Base-by-base conservation (phyloP, 2,797 vertebrate genomes). In the Sylvia borin region DNA sequence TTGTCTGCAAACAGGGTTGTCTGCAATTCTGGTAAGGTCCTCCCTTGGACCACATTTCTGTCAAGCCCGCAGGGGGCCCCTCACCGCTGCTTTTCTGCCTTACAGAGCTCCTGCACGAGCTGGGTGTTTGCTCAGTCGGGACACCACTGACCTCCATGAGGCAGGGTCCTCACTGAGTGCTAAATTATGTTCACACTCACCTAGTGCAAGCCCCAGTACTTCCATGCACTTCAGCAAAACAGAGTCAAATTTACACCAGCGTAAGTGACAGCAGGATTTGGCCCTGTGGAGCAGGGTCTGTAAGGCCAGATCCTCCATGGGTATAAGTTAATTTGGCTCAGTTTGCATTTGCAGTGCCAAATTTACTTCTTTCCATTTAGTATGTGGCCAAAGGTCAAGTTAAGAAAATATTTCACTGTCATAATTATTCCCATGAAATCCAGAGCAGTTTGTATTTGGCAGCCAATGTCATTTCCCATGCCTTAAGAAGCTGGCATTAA, bases 321-420 rank as follows among this genome's bases (percentile, higher is more conserved):
- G 34, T 83, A 2, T 72, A 91, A 90, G 82, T 73, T 90, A 76
- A 79, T 10, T 4, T 64, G 60, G 45, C 85, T 96, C 91, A 72
- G 85, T 92, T 93, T 86, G 67, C 73, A 91, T 90, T 93, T 64
- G 53, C 34, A 81, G 51, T 76, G 82, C 73, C 91, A 94, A 90
- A 92, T 95, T 90, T 93, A 92, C 70, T 90, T 94, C 85, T 84
- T 88, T 88, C 79, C 67, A 88, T 90, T 92, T 93, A 94, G 70
- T 45, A 81, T 20, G 32, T 75, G 70, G 85, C 51, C 82, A 92
- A 92, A 90, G 92, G 91, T 92, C 94, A 97, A 78, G 83, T 90
- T 93, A 90, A 84, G 85, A 92, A 93, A 91, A 94, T 93, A 96
- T 47, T 93, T 96, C 91, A 86, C 85, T 94, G 87, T 96, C 94